Conservation (phyloP, 2,797 vertebrate genomes). For the Hemibagrus guttatus region DNA sequence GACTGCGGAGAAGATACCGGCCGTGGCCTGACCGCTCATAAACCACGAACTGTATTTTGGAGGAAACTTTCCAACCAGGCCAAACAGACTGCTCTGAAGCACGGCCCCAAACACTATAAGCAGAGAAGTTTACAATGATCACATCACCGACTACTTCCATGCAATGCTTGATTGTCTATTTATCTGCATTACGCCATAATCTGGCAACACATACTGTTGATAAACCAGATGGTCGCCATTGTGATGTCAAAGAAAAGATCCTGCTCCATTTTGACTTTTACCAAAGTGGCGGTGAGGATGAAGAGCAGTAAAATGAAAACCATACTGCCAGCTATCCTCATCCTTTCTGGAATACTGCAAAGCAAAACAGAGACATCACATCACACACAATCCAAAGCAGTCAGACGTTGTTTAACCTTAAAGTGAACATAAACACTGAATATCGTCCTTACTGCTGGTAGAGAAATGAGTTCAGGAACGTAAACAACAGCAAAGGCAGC, state of each 20-base stretch:
- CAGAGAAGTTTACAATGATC: not conserved
- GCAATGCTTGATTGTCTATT: not conserved
- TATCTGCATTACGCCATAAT: not conserved
- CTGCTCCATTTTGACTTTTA: conserved; percentile 72
- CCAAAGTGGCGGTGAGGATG: conserved; percentile 73
- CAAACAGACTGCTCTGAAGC: conserved; percentile 84
- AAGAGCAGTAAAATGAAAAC: conserved; percentile 78
- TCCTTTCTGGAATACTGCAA: conserved; percentile 75
- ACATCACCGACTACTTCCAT: not conserved
- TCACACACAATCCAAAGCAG: not conserved
- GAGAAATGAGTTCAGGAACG: conserved; percentile 76
- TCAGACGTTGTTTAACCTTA: not conserved
- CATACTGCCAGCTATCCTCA: conserved; percentile 81
- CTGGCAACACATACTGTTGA: conserved; percentile 78
- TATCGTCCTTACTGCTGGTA: conserved; percentile 70
- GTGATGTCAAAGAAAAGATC: conserved; percentile 78
- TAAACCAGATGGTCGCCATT: conserved; percentile 82
- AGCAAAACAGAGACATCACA: conserved; percentile 37
- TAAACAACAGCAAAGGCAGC: conserved; percentile 75
- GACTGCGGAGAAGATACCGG: conserved; percentile 81
- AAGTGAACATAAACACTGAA: not conserved
- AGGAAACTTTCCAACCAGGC: conserved; percentile 78
- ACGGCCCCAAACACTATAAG: conserved; percentile 78
- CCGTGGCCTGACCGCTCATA: conserved; percentile 87
- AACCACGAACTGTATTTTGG: conserved; percentile 79